Evolutionary conservation across 2,113 vertebrate genomes (phyloP).

Genomic region (Ochotona princeps): DNA sequence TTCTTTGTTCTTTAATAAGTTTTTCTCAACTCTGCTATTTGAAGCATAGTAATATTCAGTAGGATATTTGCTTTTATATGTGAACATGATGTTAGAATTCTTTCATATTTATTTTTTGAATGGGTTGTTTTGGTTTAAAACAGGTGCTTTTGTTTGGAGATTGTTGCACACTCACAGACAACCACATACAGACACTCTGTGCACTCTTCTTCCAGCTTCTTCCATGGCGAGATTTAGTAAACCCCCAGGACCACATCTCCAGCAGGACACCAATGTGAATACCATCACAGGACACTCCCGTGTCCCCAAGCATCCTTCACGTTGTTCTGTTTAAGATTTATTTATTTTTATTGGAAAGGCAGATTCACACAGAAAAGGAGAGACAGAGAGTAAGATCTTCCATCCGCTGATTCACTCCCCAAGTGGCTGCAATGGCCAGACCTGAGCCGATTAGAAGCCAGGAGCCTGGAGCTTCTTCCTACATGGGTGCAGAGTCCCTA

Average conservation of each 20-base stretch:
- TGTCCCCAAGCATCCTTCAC: too few relatives aligned
- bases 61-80: neutral
- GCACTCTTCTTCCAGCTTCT: neutral
- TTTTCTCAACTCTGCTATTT: neutral
- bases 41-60: neutral
- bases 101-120: neutral
- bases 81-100: neutral
- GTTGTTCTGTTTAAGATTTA: too few relatives aligned
- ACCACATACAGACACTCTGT: neutral
- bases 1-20: neutral
- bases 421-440: too few relatives aligned
- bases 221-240: too few relatives aligned
- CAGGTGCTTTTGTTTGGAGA: neutral
- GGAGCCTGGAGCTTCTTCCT: too few relatives aligned
- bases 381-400: too few relatives aligned
- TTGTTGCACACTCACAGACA: neutral
- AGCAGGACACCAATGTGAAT: accelerated
- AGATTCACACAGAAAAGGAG: too few relatives aligned
- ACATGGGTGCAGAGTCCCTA: too few relatives aligned
- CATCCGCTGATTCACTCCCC: too few relatives aligned
- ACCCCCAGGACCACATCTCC: too few relatives aligned
- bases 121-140: neutral
- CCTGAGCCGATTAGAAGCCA: too few relatives aligned
- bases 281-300: neutral
- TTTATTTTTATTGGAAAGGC: too few relatives aligned